Conservation (phyloP, 2,113 vertebrate species). For the Nansenia antarctica region DNA sequence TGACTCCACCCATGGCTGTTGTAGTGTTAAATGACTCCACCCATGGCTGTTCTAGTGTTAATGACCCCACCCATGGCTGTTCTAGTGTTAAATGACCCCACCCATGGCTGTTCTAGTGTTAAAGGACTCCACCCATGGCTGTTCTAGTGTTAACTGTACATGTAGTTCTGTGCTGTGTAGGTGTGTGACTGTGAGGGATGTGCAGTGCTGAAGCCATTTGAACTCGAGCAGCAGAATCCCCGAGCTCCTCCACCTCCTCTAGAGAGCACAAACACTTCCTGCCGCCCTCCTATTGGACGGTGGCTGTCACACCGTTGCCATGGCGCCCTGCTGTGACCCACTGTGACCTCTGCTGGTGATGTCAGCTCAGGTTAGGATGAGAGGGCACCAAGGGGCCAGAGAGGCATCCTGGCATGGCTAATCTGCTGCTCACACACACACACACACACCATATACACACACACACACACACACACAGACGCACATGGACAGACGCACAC, state of each 20-base stretch:
- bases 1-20: too few species aligned
- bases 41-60: too few species aligned
- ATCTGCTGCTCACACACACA: constrained; percentile 24
- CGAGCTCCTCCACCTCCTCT: not conserved
- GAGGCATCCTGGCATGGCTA: constrained; percentile 38
- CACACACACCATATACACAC: not conserved
- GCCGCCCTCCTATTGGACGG: not conserved
- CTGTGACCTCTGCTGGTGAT: too few species aligned
- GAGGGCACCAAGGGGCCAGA: constrained; percentile 36
- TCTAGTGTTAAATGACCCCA: too few species aligned
- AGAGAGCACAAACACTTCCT: not conserved
- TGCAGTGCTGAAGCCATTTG: not conserved
- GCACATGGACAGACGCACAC: not conserved
- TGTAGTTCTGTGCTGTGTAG: too few species aligned
- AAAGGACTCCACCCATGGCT: too few species aligned
- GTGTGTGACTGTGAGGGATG: not conserved
- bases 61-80: too few species aligned
- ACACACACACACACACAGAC: not conserved
- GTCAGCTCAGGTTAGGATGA: constrained; percentile 45
- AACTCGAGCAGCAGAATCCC: not conserved
- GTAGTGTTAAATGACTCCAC: too few species aligned
- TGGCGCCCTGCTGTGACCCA: constrained; percentile 40
- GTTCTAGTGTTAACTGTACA: too few species aligned
- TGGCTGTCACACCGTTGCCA: constrained; percentile 19
- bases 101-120: too few species aligned